Base-by-base conservation (phyloP, 2,888 invertebrate species). In the Drosophila robusta region DNA sequence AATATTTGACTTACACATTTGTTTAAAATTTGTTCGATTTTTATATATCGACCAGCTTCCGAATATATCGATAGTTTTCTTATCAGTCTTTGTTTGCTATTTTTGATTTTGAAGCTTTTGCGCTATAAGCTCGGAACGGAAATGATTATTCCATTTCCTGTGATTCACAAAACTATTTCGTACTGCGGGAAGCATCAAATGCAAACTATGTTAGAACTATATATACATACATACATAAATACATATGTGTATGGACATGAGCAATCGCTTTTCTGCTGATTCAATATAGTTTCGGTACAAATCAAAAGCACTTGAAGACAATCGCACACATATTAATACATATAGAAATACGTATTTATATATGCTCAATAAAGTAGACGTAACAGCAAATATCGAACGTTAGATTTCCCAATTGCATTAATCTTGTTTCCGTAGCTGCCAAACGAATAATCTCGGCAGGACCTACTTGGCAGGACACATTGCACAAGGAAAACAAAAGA, bases 341-440 rank as follows among this genome's bases (percentile, higher is more conserved):
- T 34, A 51, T 24, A 55, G 52, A 42, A 32, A 51, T 34, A 55
- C 45, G 46, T 9, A 9, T 50, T 14, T 16, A 9, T 18, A 2
- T 57, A 3, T 51, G 36, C 45, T n/a, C 60, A 63, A 66, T 54
- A 69, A 46, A 52, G 47, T 36, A 11, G 26, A 29, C 49, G 36
- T 38, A 60, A 61, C 41, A 46, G 60, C 32, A 60, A 66, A 67
- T 71, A 64, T 51, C 39, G 57, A 61, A 63, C 51, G 63, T 47
- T 61, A 49, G 45, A 73, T 78, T 78, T 76, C 79, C 79, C 87
- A 85, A 85, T 85, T 87, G 88, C 76, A 82, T 85, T 83, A 85
- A 82, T 87, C 73, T 76, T 67, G 39, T 71, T 87, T 85, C 68
- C 79, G 67, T 57, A 46, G 50, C 29, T 51, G 61, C 34, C 39